Base-by-base conservation (phyloP, 2,113 vertebrate genomes). In the Ammodytes dubius region DNA sequence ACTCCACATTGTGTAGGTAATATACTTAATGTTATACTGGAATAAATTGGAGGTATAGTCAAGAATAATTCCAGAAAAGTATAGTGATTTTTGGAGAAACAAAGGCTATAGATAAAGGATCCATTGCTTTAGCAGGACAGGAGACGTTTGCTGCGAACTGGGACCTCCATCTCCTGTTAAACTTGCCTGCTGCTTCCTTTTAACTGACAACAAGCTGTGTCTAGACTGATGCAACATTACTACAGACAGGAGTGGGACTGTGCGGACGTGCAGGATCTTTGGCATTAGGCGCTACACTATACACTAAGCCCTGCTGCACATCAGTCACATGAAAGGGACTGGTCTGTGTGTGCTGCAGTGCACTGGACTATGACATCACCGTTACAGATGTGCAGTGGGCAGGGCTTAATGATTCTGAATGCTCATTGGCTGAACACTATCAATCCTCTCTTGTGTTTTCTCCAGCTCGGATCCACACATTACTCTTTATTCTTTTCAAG, bases 321-420 rank as follows among this genome's bases (percentile, higher is more conserved):
- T 82, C 77, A 17, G 79, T 74, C 84, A 74, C 79, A 77, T 68
- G 27, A 70, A 53, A 78, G 64, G 52, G 66, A 70, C 65, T 37
- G 1, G 73, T 57, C 70, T 54, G 37, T 59, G 76, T 45, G 76
- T 45, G 82, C 79, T 74, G 76, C 82, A 74, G 70, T 68, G 69
- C 74, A 71, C 80, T 61, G 76, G 57, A 60, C 78, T 60, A 70
- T 88, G 88, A 90, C 69, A 74, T 90, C 86, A 88, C 3, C 3
- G 64, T 86, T 86, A 81, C 87, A 93, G 83, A 91, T 92, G 91
- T 94, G 81, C 84, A 72, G 83, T 70, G 88, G 92, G 87, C 84
- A 37, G 77, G 89, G 89, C 86, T 74, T 65, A 77, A 57, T 8
- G 49, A 47, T 53, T 17, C 84, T 52, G 9, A 19, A 6, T n/a